Conservation (phyloP, 2,888 invertebrate species). For the Papilio elwesi region DNA sequence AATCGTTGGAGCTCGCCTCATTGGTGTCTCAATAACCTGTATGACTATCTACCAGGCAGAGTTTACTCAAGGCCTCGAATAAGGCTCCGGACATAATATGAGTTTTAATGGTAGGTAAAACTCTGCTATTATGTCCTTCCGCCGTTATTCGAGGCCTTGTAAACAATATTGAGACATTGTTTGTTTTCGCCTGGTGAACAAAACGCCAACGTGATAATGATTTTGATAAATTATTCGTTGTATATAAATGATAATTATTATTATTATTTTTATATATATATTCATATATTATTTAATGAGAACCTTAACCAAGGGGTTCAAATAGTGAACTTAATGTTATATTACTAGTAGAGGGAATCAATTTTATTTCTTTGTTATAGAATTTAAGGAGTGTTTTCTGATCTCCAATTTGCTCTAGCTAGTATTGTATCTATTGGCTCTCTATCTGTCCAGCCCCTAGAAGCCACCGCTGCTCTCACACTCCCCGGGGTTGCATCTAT, state of each 20-base stretch:
- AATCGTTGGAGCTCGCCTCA: too few relatives aligned
- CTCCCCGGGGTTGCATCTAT: constrained; percentile 45
- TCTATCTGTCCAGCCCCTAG: constrained; percentile 42
- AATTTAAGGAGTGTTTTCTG: constrained; percentile 10
- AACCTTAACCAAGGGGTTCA: not conserved
- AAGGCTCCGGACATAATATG: constrained; percentile 10
- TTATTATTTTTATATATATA: not conserved
- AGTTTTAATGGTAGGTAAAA: constrained; percentile 29
- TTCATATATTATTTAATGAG: not conserved
- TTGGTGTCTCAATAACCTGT: not conserved
- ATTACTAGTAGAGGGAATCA: not conserved
- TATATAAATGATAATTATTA: not conserved
- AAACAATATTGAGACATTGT: constrained; percentile 16
- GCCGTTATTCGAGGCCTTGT: too few relatives aligned
- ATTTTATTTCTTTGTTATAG: not conserved
- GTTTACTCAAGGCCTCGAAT: constrained; percentile 8
- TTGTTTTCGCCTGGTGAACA: constrained; percentile 23
- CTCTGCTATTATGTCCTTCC: constrained; percentile 38
- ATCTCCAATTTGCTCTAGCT: constrained; percentile 21
- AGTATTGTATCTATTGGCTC: constrained; percentile 24
- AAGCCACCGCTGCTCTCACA: constrained; percentile 47
- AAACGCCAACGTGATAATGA: constrained; percentile 30
- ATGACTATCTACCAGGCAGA: not conserved
- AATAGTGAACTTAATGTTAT: not conserved
- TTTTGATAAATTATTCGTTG: constrained; percentile 35